Evolutionary conservation across 2,113 vertebrate genomes (phyloP), one percentile per base, ranked within the genome.

Genomic region (Galemys pyrenaicus): DNA sequence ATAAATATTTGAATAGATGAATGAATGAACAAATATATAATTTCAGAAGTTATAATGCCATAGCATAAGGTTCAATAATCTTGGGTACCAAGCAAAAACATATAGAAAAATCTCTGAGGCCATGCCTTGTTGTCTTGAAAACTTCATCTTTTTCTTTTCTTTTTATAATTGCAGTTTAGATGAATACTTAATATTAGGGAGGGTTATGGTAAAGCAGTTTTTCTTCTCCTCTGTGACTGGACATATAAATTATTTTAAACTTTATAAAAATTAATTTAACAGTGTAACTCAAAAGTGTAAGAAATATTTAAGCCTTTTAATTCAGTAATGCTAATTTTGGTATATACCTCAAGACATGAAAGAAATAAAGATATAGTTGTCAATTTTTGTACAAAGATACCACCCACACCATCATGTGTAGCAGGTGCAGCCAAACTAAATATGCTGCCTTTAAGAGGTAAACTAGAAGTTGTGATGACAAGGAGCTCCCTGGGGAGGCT

Each of bases 211-310:
- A 65, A 82, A 65, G 24, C 62, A 64, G 1, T 64, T 5, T 88
- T 88, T 95, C 39, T 90, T 79, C 58, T 60, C 37, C 32, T 80
- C 44, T 89, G 9, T 28, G 64, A 19, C 80, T 58, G 60, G 39
- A 24, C 19, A 58, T 86, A 49, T 86, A 92, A 75, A 49, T 91
- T 83, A 37, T 32, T 71, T 80, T 94, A 65, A 91, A 37, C 19
- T 70, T 83, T 65, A 81, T 10, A 91, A 51, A 75, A 96, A 88
- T 77, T 81, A 65, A 71, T 64, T 84, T 92, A 75, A 58, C n/a
- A 79, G 1, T 79, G 19, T 81, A 70, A 12, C 11, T 94, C 51
- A 85, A 51, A 67, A 80, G 9, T 51, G n/a, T 77, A 91, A 85
- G 65, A 77, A 60, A 37, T 71, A 24, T 77, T 85, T 85, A 70